Base-by-base conservation (phyloP, 2,797 vertebrate genomes). In the Chaetodon trifasciatus region DNA sequence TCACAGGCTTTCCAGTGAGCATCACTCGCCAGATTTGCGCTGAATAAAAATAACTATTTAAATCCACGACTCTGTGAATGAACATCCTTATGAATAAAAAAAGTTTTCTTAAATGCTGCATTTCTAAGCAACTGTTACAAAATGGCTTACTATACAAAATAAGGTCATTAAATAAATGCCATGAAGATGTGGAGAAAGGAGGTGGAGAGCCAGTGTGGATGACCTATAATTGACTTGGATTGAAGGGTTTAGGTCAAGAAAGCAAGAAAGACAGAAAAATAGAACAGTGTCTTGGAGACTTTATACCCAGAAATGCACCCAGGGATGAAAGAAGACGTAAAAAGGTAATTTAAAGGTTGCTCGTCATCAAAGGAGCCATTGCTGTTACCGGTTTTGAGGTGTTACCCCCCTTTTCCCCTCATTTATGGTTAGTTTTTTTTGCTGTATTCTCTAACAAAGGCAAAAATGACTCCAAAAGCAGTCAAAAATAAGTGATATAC, bases 1-100 rank as follows among this genome's bases (percentile, higher is more conserved):
- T 84, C 74, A 79, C 89, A 87, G 85, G 63, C 79, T 88, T 88
- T 79, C 74, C 82, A 84, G 16, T 67, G 71, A 89, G 83, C 88
- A 82, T 81, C 83, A 78, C 76, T 78, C 63, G 65, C 70, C 76
- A 87, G 57, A 88, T 86, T 87, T 76, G 44, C n/a, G 1, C 69
- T 39, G 60, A 80, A 74, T 42, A 74, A 28, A 87, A 71, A 67
- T 0, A 74, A 67, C 79, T 65, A 74, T 82, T 81, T 85, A 72
- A 76, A 82, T 70, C 16, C 62, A 76, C 64, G 77, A 78, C 74
- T 81, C 57, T 78, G 72, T 88, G 70, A 88, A 85, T 86, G 72
- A 85, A 89, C 57, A 58, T 55, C 50, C 39, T n/a, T 23, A 24
- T 42, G 21, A 79, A 80, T 72, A 77, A 76, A 24, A 73, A 74